These are phyloP conservation scores for Liposcelis brunnea DNA, from an alignment of 2,888 invertebrate genomes.

Conservation along the genomic window DNA sequence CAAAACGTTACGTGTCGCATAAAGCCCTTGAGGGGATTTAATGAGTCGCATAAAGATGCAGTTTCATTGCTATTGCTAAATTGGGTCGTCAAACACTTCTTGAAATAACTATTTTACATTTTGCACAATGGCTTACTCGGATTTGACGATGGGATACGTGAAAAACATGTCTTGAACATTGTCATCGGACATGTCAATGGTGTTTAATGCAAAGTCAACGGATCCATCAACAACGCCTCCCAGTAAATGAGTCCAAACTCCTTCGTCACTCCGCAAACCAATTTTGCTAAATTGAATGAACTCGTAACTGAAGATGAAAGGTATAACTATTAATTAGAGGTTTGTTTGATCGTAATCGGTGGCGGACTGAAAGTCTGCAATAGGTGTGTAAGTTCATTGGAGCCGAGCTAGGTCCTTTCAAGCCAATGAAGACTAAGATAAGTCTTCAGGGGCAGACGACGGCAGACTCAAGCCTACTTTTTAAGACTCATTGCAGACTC, in stretches of 20 bases:
- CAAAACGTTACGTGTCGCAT: no score
- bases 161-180: conserved; percentile 38
- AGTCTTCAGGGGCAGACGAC: no score
- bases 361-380: no score
- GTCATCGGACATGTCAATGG: conserved; percentile 35
- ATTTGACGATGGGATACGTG: conserved; percentile 41
- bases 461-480: no score
- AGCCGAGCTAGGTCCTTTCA: background rate
- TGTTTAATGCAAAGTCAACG: conserved; percentile 41
- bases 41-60: no score
- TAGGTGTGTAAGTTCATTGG: no score
- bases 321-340: conserved; percentile 2
- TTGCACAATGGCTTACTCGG: conserved; percentile 29
- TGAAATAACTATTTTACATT: conserved; percentile 9
- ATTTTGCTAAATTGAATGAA: conserved; percentile 23
- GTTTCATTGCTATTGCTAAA: background rate
- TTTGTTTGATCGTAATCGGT: no score
- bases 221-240: conserved; percentile 36
- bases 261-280: conserved; percentile 19
- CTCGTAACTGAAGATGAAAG: conserved; percentile 19
- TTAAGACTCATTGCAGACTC: no score
- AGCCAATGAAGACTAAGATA: background rate
- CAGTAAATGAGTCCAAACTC: conserved; percentile 40
- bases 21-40: no score
- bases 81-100: background rate